These are phyloP conservation scores for Trachemys scripta DNA, from an alignment of 2,113 vertebrate species.

Conservation along the genomic window DNA sequence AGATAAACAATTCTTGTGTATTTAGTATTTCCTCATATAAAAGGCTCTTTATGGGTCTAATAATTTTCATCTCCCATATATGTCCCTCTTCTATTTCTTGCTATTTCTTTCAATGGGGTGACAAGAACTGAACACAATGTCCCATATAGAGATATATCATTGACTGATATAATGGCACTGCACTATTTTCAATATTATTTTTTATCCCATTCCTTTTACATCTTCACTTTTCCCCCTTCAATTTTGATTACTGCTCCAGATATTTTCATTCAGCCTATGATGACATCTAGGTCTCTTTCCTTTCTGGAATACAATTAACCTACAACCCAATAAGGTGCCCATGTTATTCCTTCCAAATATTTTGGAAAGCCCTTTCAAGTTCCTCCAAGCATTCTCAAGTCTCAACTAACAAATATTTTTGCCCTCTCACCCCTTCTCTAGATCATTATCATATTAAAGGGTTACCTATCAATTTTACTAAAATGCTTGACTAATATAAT, in stretches of 20 bases:
- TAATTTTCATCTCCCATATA: no score
- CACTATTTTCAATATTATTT: not conserved
- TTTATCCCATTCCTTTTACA: not conserved
- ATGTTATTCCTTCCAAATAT: not conserved
- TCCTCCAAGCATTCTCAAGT: not conserved
- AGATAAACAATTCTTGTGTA: not conserved
- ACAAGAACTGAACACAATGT: not conserved
- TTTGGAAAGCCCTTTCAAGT: not conserved
- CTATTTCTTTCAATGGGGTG: not conserved
- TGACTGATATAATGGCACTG: not conserved
- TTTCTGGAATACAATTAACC: not conserved
- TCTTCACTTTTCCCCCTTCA: not conserved
- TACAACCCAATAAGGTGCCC: not conserved
- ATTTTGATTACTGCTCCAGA: not conserved
- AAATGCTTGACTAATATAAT: not conserved
- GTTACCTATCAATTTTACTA: not conserved
- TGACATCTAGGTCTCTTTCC: not conserved
- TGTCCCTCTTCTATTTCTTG: not conserved
- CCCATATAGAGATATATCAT: not conserved
- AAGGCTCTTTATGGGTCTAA: not conserved
- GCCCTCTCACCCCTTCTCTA: not conserved
- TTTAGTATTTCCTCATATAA: not conserved
- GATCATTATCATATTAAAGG: not conserved
- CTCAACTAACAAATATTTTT: not conserved
- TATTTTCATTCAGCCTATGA: not conserved